Evolutionary conservation across 2,113 vertebrate genomes (phyloP), one percentile per base, ranked within the genome.

Genomic region (Tachycineta bicolor): DNA sequence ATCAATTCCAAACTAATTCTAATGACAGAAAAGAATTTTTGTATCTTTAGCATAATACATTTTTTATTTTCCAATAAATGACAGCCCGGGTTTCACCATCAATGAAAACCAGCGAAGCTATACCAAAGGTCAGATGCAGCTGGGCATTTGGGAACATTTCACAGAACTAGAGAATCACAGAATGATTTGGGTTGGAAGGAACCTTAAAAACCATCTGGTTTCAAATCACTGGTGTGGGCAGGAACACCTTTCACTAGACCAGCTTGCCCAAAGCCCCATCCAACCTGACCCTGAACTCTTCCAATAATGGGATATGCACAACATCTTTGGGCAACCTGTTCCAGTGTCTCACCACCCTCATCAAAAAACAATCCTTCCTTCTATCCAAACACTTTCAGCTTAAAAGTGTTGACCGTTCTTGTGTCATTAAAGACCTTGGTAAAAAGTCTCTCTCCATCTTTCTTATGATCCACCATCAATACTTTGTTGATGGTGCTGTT

Each of bases 151-250:
- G 58, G 43, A 84, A 59, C 10, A 7, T 29, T 78, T 94, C 71
- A 70, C 55, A 65, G 52, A 46, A 52, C 14, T 15, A 76, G n/a
- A 68, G 21, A 76, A 47, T 15, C 41, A 25, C 12, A 20, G 24
- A 75, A 75, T 26, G 2, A 34, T 31, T 47, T 60, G n/a, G 13
- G 47, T 21, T 55, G n/a, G 29, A 75, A 68, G 9, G 20, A 4
- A 41, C 24, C 23, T 18, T 60, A 68, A 67, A 59, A 50, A n/a
- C 21, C 31, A 24, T 11, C 22, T 59, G 12, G 20, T 68, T 64
- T 7, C 34, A 87, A 22, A 1, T 1, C 4, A 6, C 14, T 44
- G 67, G 43, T 19, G 22, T 4, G 1, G 24, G 25, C 0, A 2
- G 11, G 58, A 22, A 46, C 31, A 76, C 10, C 23, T 71, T 63